Conservation (phyloP, 2,113 vertebrate species). For the Stigmatopora argus region DNA sequence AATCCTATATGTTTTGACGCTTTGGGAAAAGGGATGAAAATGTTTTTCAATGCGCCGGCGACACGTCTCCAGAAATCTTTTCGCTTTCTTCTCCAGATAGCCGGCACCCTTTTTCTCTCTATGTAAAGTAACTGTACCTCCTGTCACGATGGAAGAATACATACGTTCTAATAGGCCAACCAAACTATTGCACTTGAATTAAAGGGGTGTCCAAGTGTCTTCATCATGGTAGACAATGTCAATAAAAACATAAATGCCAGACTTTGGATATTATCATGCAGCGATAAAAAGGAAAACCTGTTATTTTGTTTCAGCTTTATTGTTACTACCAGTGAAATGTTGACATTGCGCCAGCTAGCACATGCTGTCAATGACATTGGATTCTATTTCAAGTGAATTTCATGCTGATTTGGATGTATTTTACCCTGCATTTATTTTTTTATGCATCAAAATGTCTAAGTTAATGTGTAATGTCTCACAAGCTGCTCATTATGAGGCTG, state of each 20-base stretch:
- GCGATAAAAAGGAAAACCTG: neutral
- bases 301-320: constrained; percentile 12
- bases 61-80: constrained; percentile 16
- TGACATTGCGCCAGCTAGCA: neutral
- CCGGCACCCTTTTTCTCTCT: constrained; percentile 18
- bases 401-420: neutral
- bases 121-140: constrained; percentile 2
- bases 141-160: neutral
- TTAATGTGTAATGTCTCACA: neutral
- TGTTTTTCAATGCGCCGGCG: constrained; percentile 26
- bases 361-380: neutral
- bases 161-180: neutral
- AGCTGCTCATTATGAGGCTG: constrained; percentile 22
- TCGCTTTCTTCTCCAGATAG: constrained; percentile 11
- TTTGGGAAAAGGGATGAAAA: constrained; percentile 5
- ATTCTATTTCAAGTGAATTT: constrained; percentile 1
- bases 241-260: neutral
- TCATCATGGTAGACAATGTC: neutral
- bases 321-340: constrained; percentile 14
- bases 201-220: neutral
- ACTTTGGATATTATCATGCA: neutral
- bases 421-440: constrained; percentile 23
- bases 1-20: neutral
- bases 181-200: constrained; percentile 15
- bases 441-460: constrained; percentile 18